Evolutionary conservation across 2,797 vertebrate genomes (phyloP), one percentile per base, ranked within the genome.

Genomic region (Poeciliopsis infans): DNA sequence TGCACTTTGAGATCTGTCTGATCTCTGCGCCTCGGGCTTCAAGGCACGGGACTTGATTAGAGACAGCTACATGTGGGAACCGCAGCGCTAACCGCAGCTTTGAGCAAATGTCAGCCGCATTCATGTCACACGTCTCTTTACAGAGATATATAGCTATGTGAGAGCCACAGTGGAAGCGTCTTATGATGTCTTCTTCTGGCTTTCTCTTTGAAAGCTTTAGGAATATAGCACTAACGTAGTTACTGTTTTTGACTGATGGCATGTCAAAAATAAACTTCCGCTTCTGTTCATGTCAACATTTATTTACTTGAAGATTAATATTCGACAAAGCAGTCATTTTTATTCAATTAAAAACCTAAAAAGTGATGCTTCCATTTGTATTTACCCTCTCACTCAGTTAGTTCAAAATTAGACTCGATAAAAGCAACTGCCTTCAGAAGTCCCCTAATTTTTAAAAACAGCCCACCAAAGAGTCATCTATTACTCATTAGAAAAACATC

Each of bases 1-100:
- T 94, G 94, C 94, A 93, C 95, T 96, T 95, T 94, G 91, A 96
- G 96, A 96, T 96, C 95, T 95, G 95, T 95, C 95, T 95, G 94
- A 96, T 94, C 94, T 95, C 93, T 93, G 90, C 81, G 94, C 95
- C 96, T 94, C 87, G 90, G 95, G 95, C 94, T 75, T 85, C 80
- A 82, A 90, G 89, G 92, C 93, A 86, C 87, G 75, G 91, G 93
- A 92, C 95, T 94, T 96, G 95, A 96, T 96, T 96, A 96, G 94
- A 94, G 93, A 93, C 95, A 93, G 95, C 95, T 95, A 95, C 95
- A 95, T 94, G 94, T 95, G 94, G 95, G 94, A 96, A 94, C 94
- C 90, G 91, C 94, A 92, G 94, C 86, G 86, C 92, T 92, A 95
- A 96, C 95, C 95, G 82, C 96, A 96, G 92, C 90, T 91, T 70